Conservation (phyloP, 2,113 vertebrate genomes). For the Prunella fulvescens region DNA sequence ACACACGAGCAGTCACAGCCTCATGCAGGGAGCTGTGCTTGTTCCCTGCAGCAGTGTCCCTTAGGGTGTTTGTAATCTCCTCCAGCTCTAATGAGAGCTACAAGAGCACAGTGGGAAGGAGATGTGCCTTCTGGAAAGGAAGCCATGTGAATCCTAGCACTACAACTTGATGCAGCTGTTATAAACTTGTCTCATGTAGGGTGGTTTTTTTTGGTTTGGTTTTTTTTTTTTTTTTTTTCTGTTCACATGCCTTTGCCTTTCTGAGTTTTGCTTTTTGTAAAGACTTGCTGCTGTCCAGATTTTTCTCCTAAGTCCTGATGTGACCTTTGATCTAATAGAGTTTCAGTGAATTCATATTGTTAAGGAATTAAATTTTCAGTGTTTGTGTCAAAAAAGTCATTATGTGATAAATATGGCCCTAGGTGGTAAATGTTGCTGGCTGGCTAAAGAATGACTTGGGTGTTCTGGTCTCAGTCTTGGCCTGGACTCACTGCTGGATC, state of each 20-base stretch:
- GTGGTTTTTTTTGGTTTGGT: background rate
- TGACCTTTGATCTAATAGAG: background rate
- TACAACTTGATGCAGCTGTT: background rate
- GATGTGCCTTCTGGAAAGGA: background rate
- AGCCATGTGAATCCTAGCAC: slow-evolving; percentile 8
- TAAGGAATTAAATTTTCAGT: background rate
- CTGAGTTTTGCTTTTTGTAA: background rate
- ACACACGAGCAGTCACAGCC: background rate
- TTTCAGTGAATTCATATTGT: background rate
- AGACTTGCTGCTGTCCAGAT: background rate
- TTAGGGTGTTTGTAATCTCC: background rate
- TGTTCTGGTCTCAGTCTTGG: background rate
- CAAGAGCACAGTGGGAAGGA: background rate
- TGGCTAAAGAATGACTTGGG: background rate
- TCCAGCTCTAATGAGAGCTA: background rate
- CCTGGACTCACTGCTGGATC: background rate
- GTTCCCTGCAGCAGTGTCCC: background rate
- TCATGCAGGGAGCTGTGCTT: background rate
- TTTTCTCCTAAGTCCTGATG: background rate
- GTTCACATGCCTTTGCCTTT: background rate
- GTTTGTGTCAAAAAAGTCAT: background rate
- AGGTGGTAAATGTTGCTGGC: background rate
- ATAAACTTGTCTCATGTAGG: background rate
- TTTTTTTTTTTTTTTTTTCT: background rate
- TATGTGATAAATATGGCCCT: background rate